Percentiles rank a stretch among this genome's conserved stretches.
These are phyloP conservation scores for Amorpha juglandis DNA, from an alignment of 2,888 invertebrate species.

Conservation along the genomic window DNA sequence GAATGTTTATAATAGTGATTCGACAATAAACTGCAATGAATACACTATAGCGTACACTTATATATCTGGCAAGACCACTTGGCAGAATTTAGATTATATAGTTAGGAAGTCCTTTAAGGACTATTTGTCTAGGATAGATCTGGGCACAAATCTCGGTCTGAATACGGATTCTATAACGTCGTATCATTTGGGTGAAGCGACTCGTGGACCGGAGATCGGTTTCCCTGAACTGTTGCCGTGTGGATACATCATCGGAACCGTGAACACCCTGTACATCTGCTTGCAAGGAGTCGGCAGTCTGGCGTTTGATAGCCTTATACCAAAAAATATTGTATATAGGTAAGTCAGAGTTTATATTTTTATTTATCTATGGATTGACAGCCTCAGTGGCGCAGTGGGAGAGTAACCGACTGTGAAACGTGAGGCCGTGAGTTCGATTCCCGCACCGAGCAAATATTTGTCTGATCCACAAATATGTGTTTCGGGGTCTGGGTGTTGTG, in stretches of 20 bases:
- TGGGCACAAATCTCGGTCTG: conserved; percentile 93
- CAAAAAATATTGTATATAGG: conserved; percentile 97
- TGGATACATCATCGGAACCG: conserved; percentile 95
- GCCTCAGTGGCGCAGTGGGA: too few species aligned
- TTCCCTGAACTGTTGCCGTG: conserved; percentile 96
- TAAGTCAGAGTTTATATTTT: conserved; percentile 53
- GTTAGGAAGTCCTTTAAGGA: conserved; percentile 97
- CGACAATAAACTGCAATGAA: conserved; percentile 86
- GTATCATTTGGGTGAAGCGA: conserved; percentile 96
- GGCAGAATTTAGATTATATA: conserved; percentile 97
- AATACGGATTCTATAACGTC: conserved; percentile 95
- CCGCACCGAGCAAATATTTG: too few species aligned
- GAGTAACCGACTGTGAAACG: too few species aligned
- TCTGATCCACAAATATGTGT: too few species aligned
- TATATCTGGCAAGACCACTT: conserved; percentile 96
- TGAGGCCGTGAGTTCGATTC: too few species aligned
- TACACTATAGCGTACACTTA: conserved; percentile 94
- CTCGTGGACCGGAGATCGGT: conserved; percentile 90
- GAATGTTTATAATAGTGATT: conserved; percentile 79
- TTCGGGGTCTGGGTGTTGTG: too few species aligned
- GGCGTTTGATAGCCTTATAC: conserved; percentile 97
- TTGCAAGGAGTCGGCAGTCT: conserved; percentile 93
- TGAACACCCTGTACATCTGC: conserved; percentile 94
- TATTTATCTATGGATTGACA: too few species aligned
- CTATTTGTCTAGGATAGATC: conserved; percentile 96